Conservation (phyloP, 2,797 vertebrate species). For the Cyclopterus lumpus region DNA sequence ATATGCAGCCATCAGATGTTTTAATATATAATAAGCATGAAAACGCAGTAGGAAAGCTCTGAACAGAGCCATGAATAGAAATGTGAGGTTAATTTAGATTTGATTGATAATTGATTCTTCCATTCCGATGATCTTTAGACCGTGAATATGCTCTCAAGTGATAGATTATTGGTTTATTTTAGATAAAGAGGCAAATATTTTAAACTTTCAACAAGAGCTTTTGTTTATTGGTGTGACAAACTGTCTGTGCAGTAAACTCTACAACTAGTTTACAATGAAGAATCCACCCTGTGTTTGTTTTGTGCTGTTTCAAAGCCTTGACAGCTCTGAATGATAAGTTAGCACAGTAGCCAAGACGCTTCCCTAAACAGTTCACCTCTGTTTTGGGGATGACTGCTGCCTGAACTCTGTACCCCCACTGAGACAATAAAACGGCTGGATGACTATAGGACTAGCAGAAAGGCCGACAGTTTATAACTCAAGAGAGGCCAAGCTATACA, state of each 20-base stretch:
- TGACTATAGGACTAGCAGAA: slow-evolving; percentile 80
- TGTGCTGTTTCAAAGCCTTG: slow-evolving; percentile 27
- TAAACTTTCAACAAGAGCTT: not conserved
- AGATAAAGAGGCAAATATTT: slow-evolving; percentile 18
- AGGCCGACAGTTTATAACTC: slow-evolving; percentile 83
- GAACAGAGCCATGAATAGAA: slow-evolving; percentile 21
- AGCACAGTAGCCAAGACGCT: slow-evolving; percentile 56
- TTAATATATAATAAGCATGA: slow-evolving; percentile 34
- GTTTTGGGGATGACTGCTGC: slow-evolving; percentile 78
- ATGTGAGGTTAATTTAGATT: slow-evolving; percentile 23
- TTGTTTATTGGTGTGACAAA: slow-evolving; percentile 10
- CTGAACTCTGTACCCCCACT: slow-evolving; percentile 83
- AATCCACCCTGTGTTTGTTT: slow-evolving; percentile 22
- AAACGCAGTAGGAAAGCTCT: slow-evolving; percentile 39
- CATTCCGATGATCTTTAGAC: not conserved
- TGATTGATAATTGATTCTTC: slow-evolving; percentile 7
- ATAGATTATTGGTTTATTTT: not conserved
- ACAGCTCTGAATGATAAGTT: slow-evolving; percentile 51
- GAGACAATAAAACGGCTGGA: slow-evolving; percentile 87
- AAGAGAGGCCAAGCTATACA: slow-evolving; percentile 71
- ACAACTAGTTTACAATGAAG: slow-evolving; percentile 13
- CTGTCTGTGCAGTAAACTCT: not conserved
- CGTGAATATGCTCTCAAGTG: not conserved
- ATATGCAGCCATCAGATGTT: slow-evolving; percentile 37
- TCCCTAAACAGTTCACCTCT: slow-evolving; percentile 76